phyloP scores from a whole-genome alignment of 2,797 vertebrate species.

The Toxotes lorentzi region DNA sequence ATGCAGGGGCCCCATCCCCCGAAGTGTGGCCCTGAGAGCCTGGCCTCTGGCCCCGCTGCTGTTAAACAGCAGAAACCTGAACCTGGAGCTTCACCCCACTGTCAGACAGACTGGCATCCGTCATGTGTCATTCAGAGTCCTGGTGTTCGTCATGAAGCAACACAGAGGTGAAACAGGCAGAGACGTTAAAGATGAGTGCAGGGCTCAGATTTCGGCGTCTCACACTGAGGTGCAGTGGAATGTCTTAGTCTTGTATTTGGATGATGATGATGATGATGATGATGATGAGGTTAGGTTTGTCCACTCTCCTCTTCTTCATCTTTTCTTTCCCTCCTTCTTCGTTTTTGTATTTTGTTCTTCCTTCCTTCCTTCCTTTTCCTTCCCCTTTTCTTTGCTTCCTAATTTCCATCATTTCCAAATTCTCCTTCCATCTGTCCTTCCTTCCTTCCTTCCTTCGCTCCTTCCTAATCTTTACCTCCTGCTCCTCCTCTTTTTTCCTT shows the following conservation, averaged over 20 bases:
- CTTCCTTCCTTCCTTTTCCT: background rate
- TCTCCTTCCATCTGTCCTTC: too few species aligned
- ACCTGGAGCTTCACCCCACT: slow-evolving; percentile 13
- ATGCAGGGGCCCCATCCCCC: slow-evolving; percentile 23
- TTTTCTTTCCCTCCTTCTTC: background rate
- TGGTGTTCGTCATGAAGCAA: slow-evolving; percentile 43
- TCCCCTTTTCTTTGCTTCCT: background rate
- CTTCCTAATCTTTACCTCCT: too few species aligned
- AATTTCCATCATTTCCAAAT: too few species aligned
- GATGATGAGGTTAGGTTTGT: too few species aligned
- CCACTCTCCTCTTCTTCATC: background rate
- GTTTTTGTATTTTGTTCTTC: background rate
- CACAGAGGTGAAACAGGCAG: background rate
- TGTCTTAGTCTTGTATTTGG: too few species aligned
- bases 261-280: too few species aligned
- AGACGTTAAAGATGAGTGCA: background rate
- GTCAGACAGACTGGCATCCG: slow-evolving; percentile 46
- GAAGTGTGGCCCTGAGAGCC: slow-evolving; percentile 65
- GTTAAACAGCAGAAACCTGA: slow-evolving; percentile 36
- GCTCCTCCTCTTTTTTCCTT: too few species aligned
- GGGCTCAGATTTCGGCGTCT: background rate
- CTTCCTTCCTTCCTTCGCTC: too few species aligned
- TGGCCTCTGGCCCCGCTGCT: slow-evolving; percentile 39
- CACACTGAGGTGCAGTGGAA: background rate
- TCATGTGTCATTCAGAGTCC: slow-evolving; percentile 43